Evolutionary conservation across 1,140 invertebrate genomes (phyloP).

Genomic region (Oryctes rhinoceros): DNA sequence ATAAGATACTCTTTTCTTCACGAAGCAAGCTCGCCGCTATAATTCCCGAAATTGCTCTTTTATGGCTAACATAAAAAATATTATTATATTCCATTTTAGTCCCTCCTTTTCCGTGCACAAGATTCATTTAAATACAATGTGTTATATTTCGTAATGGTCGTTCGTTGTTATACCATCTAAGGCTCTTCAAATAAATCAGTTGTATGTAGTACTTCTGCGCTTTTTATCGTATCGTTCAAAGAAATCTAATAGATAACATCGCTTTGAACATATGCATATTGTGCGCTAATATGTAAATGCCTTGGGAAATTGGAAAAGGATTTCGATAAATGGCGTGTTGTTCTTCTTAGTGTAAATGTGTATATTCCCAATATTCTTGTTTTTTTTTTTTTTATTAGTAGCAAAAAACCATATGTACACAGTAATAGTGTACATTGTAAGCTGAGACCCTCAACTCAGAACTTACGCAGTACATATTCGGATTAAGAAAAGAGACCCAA

Average conservation of each 20-base stretch:
- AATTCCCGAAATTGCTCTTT: constrained; percentile 11
- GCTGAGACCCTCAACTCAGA: too few species aligned
- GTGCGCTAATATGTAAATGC: not conserved
- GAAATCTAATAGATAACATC: constrained; percentile 1
- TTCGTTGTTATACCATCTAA: not conserved
- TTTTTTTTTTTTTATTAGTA: too few species aligned
- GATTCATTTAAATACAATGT: constrained; percentile 19
- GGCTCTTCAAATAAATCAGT: not conserved
- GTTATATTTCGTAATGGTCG: not conserved
- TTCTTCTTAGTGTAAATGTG: too few species aligned
- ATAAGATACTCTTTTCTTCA: not conserved
- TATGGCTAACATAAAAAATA: constrained; percentile 3
- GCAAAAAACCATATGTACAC: too few species aligned
- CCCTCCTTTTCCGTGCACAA: not conserved
- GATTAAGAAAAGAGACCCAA: too few species aligned
- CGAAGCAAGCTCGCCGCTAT: not conserved
- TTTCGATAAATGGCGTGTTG: too few species aligned
- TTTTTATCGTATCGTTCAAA: constrained; percentile 7
- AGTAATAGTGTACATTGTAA: too few species aligned
- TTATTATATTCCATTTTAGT: constrained; percentile 18
- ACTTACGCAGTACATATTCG: too few species aligned
- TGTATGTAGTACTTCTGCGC: not conserved
- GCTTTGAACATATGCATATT: not conserved
- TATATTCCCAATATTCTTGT: too few species aligned
- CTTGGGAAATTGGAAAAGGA: not conserved